Base-by-base conservation (phyloP, 1,140 invertebrate genomes). In the Eriocheir sinensis region DNA sequence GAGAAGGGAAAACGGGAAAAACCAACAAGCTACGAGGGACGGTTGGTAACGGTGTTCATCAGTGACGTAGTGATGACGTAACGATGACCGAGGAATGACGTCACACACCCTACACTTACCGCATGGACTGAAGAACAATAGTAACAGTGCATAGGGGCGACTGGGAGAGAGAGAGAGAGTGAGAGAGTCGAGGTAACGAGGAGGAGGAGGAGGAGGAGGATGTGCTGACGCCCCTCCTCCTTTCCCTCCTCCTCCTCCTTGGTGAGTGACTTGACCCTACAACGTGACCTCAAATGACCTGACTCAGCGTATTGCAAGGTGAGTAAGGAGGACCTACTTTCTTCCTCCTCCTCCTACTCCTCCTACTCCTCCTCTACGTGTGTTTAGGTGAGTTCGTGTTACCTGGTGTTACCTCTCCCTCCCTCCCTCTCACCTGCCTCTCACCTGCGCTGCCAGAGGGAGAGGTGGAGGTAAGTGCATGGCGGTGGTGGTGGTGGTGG, bases 341-440 rank as follows among this genome's bases (percentile, higher is more conserved):
- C 83, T 86, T 38, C 40, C 83, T 86, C 83, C 83, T 41, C 27
- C 40, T 41, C 40, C 83, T 85, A 15, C 21, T 41, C 9, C 83
- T 86, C 15, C 60, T 72, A 12, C 27, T 72, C 27, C n/a, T 4
- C 27, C 36, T 27, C 40, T 32, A 40, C 83, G 60, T 72, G 60
- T 72, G 60, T 53, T 53, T 72, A 72, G 60, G 60, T 72, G 27
- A 72, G 60, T 72, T n/a, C n/a, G n/a, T n/a, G n/a, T n/a, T n/a
- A n/a, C n/a, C n/a, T n/a, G n/a, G n/a, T n/a, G n/a, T n/a, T n/a
- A n/a, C n/a, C n/a, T n/a, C n/a, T n/a, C n/a, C n/a, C n/a, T n/a
- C n/a, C n/a, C n/a, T n/a, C 48, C 21, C 48, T 21, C 9, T 53
- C 12, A 53, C 48, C 48, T 72, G 9, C 53, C 60, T 72, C 60